Evolutionary conservation across 2,888 invertebrate species (phyloP).

Genomic region (Drosophila multiciliata): DNA sequence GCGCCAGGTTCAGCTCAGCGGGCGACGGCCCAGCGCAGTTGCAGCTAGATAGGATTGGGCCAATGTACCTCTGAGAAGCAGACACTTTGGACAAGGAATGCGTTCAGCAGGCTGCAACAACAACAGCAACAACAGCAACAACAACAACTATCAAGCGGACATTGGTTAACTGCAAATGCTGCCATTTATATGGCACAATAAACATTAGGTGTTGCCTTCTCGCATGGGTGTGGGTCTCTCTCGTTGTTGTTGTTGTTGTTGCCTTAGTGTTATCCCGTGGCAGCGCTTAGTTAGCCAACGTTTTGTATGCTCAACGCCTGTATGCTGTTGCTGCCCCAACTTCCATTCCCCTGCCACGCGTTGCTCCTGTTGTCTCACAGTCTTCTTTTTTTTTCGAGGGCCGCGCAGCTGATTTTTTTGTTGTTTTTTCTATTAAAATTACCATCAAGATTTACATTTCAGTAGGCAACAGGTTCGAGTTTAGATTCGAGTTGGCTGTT

Average conservation of each 20-base stretch:
- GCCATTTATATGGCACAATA: constrained; percentile 81
- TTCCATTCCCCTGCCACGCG: background rate
- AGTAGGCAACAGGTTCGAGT: constrained; percentile 78
- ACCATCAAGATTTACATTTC: constrained; percentile 83
- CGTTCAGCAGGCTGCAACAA: constrained; percentile 45
- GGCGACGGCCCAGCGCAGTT: constrained; percentile 46
- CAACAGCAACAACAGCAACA: constrained; percentile 36
- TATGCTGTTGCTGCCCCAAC: constrained; percentile 30
- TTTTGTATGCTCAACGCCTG: constrained; percentile 76
- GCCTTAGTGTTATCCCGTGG: constrained; percentile 71
- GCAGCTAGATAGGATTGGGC: constrained; percentile 77
- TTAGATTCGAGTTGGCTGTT: constrained; percentile 26
- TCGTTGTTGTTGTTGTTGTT: constrained; percentile 33
- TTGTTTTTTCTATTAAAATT: constrained; percentile 82
- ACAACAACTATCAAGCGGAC: constrained; percentile 52
- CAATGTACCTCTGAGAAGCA: constrained; percentile 76
- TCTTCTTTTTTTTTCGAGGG: constrained; percentile 19
- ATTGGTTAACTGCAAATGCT: constrained; percentile 79
- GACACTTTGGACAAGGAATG: constrained; percentile 57
- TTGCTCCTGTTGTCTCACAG: constrained; percentile 10
- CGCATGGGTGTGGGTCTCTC: constrained; percentile 64
- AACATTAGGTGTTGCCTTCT: constrained; percentile 77
- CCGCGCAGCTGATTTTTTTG: constrained; percentile 50
- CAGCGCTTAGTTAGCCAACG: constrained; percentile 75
- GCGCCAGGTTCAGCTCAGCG: constrained; percentile 39